Evolutionary conservation across 1,140 invertebrate genomes (phyloP), one percentile per base, ranked within the genome.

Genomic region (Zaprionus ornatus): DNA sequence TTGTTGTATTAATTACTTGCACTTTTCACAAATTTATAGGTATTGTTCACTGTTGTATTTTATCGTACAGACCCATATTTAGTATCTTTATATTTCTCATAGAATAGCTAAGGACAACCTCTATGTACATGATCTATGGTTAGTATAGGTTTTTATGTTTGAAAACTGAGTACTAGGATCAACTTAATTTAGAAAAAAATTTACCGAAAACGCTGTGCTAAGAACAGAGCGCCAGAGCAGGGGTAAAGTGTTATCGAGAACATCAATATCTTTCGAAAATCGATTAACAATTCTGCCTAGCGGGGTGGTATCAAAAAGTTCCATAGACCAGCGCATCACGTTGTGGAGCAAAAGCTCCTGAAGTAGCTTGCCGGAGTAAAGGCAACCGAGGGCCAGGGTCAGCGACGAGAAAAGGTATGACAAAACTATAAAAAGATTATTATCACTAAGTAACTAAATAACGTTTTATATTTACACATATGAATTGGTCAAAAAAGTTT

Each of bases 281-380:
- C 96, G 94, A 93, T 95, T 96, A 68, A 97, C 92, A 75, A 97
- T 94, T 85, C 96, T 93, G 80, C 97, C 97, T 74, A 94, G 90
- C n/a, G 97, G 97, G 76, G 96, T 97, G 57, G 93, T 94, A 93
- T 97, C 96, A 93, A 97, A 97, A 93, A 97, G 96, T 68, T 93
- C 94, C 93, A 96, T 95, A 35, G 96, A 95, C 91, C 95, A 95
- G 67, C 93, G 94, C 73, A 97, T 90, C 74, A 96, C 93, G 87
- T 94, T 94, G 60, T 87, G 80, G 52, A 98, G 93, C 65, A 97
- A 93, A 60, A 61, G 76, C 64, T 92, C 83, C 92, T 96, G 96
- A 78, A 97, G 93, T 37, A 23, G n/a, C 70, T 80, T 84, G 54
- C 92, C 72, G 50, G 90, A 87, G 50, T 71, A 77, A 4, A 92